Base-by-base conservation (phyloP, 2,888 invertebrate genomes). In the Dryocosmus kuriphilus region DNA sequence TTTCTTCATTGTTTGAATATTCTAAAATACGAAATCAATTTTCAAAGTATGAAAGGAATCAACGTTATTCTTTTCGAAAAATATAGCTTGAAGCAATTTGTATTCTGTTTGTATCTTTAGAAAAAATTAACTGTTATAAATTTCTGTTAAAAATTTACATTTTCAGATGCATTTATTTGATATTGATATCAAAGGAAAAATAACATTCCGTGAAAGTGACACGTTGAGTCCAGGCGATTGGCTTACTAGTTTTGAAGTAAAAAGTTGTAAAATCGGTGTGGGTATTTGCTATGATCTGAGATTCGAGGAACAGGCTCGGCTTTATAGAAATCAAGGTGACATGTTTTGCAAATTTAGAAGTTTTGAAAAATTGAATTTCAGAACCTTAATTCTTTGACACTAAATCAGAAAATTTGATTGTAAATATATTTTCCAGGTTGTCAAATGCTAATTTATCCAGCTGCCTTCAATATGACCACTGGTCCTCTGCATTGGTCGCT, bases 271-370 rank as follows among this genome's bases (percentile, higher is more conserved):
- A 92, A 93, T 99, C 78, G 99, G 99, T 0, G 89, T 99, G 67
- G 99, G 98, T 2, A 97, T 99, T 87, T 99, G 99, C 89, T 99
- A 99, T 90, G 99, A 99, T 89, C 93, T 99, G 76, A 93, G 99
- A 27, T 99, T 99, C 92, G 95, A 96, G 79, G 98, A 98, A 92
- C 93, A 98, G 93, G 96, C 97, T 0, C 94, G 95, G 79, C 86
- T 96, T 7, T 96, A 96, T 92, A 93, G 96, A 6, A 93, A 94
- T 67, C 90, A 91, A 85, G 94, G 94, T 93, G 81, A 81, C 2
- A n/a, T 51, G n/a, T 51, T 51, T 51, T 9, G 7, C 3, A 51
- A 51, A n/a, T 67, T 11, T 51, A 63, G 0, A 24, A 24, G 22
- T 22, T 74, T 55, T n/a, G 5, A 57, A 55, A 46, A 73, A n/a